Evolutionary conservation across 2,797 vertebrate genomes (phyloP).

Genomic region (Cossypha heuglini): DNA sequence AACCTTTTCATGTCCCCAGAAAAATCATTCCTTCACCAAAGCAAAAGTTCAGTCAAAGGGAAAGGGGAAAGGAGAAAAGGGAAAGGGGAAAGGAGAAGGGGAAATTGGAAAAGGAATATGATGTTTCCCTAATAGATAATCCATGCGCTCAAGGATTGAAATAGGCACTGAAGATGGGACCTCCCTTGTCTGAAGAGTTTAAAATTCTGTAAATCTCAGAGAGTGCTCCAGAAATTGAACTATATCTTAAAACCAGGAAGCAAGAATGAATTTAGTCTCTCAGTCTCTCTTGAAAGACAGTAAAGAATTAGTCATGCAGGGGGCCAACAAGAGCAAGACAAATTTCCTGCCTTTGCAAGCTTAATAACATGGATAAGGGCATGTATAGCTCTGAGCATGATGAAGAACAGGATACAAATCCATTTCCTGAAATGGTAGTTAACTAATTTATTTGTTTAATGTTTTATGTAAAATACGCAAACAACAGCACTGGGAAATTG

Average conservation of each 20-base stretch:
- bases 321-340: neutral
- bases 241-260: neutral
- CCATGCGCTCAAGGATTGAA: neutral
- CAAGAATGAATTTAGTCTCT: neutral
- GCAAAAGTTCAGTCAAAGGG: neutral
- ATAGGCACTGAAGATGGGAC: neutral
- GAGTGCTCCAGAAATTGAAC: neutral
- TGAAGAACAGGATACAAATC: neutral
- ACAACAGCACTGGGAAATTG: neutral
- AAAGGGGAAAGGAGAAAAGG: too few species aligned
- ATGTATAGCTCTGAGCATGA: neutral
- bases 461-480: neutral
- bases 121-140: neutral
- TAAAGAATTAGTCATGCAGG: neutral
- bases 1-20: neutral
- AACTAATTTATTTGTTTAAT: neutral
- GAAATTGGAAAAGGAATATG: neutral
- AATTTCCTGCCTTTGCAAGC: neutral
- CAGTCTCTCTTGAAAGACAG: neutral
- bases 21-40: neutral
- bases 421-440: neutral
- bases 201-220: neutral
- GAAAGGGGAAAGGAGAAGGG: too few species aligned
- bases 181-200: neutral
- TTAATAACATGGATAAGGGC: neutral